Conservation (phyloP, 2,888 invertebrate species). For the Limnephilus auricula region DNA sequence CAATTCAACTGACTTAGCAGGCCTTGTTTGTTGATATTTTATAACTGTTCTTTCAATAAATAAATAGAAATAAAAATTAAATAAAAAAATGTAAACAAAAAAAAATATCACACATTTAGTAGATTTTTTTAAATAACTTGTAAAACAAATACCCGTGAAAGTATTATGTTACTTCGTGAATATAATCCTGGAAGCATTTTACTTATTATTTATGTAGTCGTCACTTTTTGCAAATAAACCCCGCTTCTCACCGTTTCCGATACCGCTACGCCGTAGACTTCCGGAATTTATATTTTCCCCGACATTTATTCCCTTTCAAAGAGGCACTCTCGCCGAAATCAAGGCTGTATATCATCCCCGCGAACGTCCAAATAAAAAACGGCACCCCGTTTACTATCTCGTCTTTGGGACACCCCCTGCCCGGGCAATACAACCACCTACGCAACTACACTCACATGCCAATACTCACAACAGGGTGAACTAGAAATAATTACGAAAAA, state of each 20-base stretch:
- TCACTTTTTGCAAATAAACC: constrained; percentile 40
- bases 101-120: too few species aligned
- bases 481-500: background rate
- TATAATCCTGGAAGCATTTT: background rate
- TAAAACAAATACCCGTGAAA: background rate
- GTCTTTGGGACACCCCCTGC: constrained; percentile 39
- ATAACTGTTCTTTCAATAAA: too few species aligned
- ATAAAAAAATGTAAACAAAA: too few species aligned
- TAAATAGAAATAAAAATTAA: too few species aligned
- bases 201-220: constrained; percentile 34
- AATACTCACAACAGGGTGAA: constrained; percentile 7
- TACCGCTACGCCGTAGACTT: constrained; percentile 46
- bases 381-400: constrained; percentile 46
- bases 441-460: constrained; percentile 26
- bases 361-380: constrained; percentile 60
- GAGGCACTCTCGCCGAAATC: constrained; percentile 59
- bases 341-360: constrained; percentile 62
- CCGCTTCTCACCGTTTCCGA: constrained; percentile 34
- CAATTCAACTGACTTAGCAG: too few species aligned
- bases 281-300: constrained; percentile 58
- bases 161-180: background rate
- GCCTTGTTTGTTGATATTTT: too few species aligned
- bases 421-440: background rate
- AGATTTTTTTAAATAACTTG: background rate
- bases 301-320: constrained; percentile 60